A percentile compares a stretch with the other conserved stretches of the same genome.
Conservation (phyloP, 2,888 invertebrate genomes). For the Amitus sp. region DNA sequence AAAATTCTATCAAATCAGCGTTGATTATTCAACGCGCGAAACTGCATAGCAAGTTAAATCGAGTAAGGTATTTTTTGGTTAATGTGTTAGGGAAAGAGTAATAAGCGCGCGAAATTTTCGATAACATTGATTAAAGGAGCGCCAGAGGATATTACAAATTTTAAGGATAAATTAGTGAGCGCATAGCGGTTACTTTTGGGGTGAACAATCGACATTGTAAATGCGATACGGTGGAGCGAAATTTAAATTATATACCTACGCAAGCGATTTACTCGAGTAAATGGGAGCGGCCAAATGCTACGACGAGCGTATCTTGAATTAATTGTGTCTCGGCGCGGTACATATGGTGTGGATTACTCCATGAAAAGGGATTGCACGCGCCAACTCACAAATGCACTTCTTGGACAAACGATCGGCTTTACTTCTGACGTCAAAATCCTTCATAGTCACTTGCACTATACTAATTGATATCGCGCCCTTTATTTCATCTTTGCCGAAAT, state of each 20-base stretch:
- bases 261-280: slow-evolving; percentile 37
- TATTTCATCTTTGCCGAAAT: neutral
- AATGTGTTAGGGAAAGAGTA: too few species aligned
- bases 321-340: slow-evolving; percentile 53
- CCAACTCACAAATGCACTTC: slow-evolving; percentile 47
- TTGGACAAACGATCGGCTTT: slow-evolving; percentile 50
- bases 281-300: slow-evolving; percentile 36
- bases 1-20: too few species aligned
- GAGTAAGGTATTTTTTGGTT: too few species aligned
- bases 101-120: too few species aligned
- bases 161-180: too few species aligned
- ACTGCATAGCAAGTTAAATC: too few species aligned
- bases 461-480: slow-evolving; percentile 27
- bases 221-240: slow-evolving; percentile 39
- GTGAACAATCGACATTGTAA: too few species aligned
- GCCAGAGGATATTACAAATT: too few species aligned
- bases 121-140: too few species aligned
- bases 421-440: slow-evolving; percentile 45
- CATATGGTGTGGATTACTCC: slow-evolving; percentile 54
- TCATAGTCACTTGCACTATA: slow-evolving; percentile 43
- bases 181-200: too few species aligned
- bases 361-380: slow-evolving; percentile 45
- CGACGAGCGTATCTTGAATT: slow-evolving; percentile 45
- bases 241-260: slow-evolving; percentile 39
- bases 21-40: too few species aligned